A percentile compares a stretch with the other conserved stretches of the same genome.
Conservation (phyloP, 2,888 invertebrate species). For the Hecatera dysodea region DNA sequence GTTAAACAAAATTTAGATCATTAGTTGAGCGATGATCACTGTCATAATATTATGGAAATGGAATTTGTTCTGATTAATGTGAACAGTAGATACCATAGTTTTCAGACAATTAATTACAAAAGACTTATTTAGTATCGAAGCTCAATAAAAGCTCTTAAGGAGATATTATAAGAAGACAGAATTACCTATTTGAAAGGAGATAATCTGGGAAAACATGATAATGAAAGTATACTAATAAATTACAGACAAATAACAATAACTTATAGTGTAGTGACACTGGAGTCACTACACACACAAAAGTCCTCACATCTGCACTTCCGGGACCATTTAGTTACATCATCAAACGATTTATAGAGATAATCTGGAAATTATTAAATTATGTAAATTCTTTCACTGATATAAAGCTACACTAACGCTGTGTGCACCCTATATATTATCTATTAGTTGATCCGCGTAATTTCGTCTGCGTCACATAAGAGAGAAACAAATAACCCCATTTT, state of each 20-base stretch:
- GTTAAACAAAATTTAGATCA: conserved; percentile 16
- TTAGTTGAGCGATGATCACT: background rate
- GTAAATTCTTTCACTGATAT: too few relatives aligned
- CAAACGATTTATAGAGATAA: background rate
- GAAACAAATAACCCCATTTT: too few relatives aligned
- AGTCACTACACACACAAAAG: conserved; percentile 69
- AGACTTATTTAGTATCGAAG: too few relatives aligned
- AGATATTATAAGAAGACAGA: too few relatives aligned
- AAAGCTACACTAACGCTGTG: too few relatives aligned
- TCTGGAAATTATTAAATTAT: too few relatives aligned
- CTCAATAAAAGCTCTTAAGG: too few relatives aligned
- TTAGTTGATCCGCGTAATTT: too few relatives aligned
- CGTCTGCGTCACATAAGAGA: too few relatives aligned
- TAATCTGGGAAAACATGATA: background rate
- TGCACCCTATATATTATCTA: too few relatives aligned
- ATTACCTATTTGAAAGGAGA: too few relatives aligned
- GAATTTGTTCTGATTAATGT: background rate
- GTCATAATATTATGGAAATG: background rate
- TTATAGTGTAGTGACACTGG: conserved; percentile 46
- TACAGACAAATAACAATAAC: conserved; percentile 26
- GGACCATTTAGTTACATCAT: conserved; percentile 68
- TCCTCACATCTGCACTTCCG: conserved; percentile 75
- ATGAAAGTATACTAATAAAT: conserved; percentile 29
- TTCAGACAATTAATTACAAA: too few relatives aligned
- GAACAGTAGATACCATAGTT: background rate